Evolutionary conservation across 2,888 invertebrate species (phyloP), one percentile per base, ranked within the genome.

Genomic region (Apamea anceps): DNA sequence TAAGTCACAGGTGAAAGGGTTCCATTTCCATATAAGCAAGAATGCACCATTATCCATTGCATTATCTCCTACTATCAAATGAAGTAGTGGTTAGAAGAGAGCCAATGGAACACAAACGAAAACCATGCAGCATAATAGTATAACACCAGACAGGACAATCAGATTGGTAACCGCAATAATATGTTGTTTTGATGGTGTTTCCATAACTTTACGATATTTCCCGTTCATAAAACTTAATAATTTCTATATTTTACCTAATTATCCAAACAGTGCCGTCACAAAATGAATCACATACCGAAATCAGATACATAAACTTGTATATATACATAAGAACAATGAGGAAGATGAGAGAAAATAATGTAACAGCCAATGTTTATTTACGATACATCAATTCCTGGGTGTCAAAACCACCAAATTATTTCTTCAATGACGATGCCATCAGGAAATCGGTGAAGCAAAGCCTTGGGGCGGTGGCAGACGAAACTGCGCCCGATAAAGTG

Each of bases 401-500:
- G 81, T 72, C 74, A 77, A 63, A 78, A 80, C 70, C 62, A 63
- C 42, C 25, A 80, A 74, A 79, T 81, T 51, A 84, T 84, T 88
- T 87, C 88, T 80, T 81, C 48, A 80, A 77, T 85, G 48, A 77
- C 65, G 78, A 54, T 74, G 67, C 42, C 5, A 87, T 54, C 78
- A 85, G 88, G 88, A 88, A 88, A 85, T 75, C 42, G 74, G 70
- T 72, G 73, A 65, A 65, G 70, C 67, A 18, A 72, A 82, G 73
- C 87, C 84, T 88, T 88, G 87, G 70, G 13, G 54, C 54, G 25
- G 37, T 66, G 45, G 81, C 72, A 85, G 82, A 78, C 75, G 68
- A 88, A 81, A 80, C 67, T 85, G 81, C 76, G 73, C 86, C 62
- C 70, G 75, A 85, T 85, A 70, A 68, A 83, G 88, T 71, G 12